These are phyloP conservation scores for Mythimna pallens DNA, from an alignment of 2,888 invertebrate species.

Conservation along the genomic window DNA sequence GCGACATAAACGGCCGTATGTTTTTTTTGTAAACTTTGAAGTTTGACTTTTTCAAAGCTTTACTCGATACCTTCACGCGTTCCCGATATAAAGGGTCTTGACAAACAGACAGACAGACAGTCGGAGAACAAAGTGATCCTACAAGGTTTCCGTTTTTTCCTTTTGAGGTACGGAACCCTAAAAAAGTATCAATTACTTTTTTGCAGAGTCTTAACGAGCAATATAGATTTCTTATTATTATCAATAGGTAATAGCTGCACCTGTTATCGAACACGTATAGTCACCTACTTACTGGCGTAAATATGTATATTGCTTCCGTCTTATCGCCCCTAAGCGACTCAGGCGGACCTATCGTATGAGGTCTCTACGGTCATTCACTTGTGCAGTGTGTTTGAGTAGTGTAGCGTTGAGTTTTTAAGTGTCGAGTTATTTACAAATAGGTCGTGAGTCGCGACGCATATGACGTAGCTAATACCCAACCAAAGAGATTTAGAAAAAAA, in stretches of 20 bases:
- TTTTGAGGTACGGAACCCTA: too few relatives aligned
- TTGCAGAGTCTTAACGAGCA: background rate
- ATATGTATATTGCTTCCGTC: conserved; percentile 22
- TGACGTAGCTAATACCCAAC: conserved; percentile 17
- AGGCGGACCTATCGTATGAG: conserved; percentile 7
- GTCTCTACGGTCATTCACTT: conserved; percentile 42
- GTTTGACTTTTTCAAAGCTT: too few relatives aligned
- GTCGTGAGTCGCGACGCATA: conserved; percentile 11
- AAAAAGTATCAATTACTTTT: background rate
- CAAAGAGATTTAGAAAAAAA: conserved; percentile 10
- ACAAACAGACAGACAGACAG: too few relatives aligned
- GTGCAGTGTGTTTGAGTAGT: conserved; percentile 18
- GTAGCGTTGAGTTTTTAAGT: conserved; percentile 20
- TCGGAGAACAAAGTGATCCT: too few relatives aligned
- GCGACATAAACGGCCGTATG: too few relatives aligned
- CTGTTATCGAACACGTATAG: conserved; percentile 33
- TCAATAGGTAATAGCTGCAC: conserved; percentile 15
- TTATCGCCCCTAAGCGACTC: conserved; percentile 34
- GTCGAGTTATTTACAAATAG: conserved; percentile 12
- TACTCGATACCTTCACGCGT: too few relatives aligned
- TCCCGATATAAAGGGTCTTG: too few relatives aligned
- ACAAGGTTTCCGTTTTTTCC: too few relatives aligned
- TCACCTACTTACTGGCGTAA: background rate
- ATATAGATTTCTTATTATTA: conserved; percentile 5
- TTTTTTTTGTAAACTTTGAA: too few relatives aligned